Evolutionary conservation across 2,888 invertebrate genomes (phyloP), one percentile per base, ranked within the genome.

Genomic region (Scaptomyza caliginosa): DNA sequence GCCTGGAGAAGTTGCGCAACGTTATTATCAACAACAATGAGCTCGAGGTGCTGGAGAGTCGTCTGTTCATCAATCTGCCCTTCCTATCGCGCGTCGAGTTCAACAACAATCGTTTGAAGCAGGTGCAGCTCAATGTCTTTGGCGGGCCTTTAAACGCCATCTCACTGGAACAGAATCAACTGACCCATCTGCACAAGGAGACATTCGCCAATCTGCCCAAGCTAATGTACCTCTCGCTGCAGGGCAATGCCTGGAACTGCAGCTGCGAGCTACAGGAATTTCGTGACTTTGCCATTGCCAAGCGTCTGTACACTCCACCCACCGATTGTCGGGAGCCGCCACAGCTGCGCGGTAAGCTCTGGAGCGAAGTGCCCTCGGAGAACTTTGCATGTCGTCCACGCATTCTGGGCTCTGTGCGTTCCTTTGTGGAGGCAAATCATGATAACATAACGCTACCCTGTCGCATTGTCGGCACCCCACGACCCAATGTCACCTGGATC

Each of bases 211-310:
- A 93, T 28, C 91, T 97, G 51, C 92, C 93, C 2, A 94, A 94
- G 68, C 90, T 97, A 51, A 93, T 94, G 23, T 95, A 95, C 81
- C 92, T 98, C 39, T 95, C 95, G 54, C 92, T 97, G 1, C 94
- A 94, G 69, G 94, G 95, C 66, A 98, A 98, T 89, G 96, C 95
- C 0, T 98, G 97, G 97, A 93, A 95, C 64, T 98, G 98, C 88
- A 96, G 97, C 88, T 98, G 98, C 86, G 94, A 95, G 68, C 92
- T 98, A 52, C 94, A 96, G 85, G 93, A 93, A 16, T 96, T 97
- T 74, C 94, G 96, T 42, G 94, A 96, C 85, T 96, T 95, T 93
- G 94, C 94, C 11, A 93, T 95, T 8, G 93, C 93, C 60, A 93
- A 93, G 66, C 96, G 96, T 51, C 92, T 97, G 16, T 95, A 96